Base-by-base conservation (phyloP, 35 echinoderm and acorn worm genomes). In the Amphiura filiformis region DNA sequence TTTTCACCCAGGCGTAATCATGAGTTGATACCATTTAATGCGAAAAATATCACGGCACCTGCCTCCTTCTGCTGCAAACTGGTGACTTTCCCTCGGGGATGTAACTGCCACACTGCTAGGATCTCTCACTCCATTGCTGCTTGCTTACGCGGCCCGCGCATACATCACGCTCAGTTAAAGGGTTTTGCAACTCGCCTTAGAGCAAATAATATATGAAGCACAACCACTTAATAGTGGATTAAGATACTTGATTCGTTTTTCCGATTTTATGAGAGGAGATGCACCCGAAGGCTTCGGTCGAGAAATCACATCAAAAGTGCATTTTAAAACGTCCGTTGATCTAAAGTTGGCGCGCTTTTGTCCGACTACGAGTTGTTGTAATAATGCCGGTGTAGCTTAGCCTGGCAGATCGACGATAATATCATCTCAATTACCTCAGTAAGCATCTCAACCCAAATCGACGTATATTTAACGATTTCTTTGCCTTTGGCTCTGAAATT, bases 201-300 rank as follows among this genome's bases (percentile, higher is more conserved):
- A 70, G 61, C 61, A 70, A 70, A 70, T 30, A 70, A 20, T 4
- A 3, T 11, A 3, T 4, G 17, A 70, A 70, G 61, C 26, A 70
- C 61, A 23, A 70, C 11, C 61, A 70, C 61, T 70, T 70, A 70
- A 70, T 70, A 23, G 1, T 26, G 61, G 61, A 70, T 70, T 52
- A 70, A 70, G 61, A 30, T 70, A 70, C 61, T 70, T 70, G 61
- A 70, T 70, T 70, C 61, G 61, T 70, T 70, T 70, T 70, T 70
- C 15, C 28, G 61, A 70, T 70, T 70, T 70, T 70, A 70, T 70
- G 26, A 70, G 61, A 70, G 26, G 26, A 70, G 4, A 26, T 70
- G 7, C 61, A 18, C 61, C 61, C 28, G 61, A 70, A 70, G 61
- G 17, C 28, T 70, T 11, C 44, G 44, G 20, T 11, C 7, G 15